A percentile compares a stretch with the other conserved stretches of the same genome.
Conservation (phyloP, 2,113 vertebrate species). For the Actenoides lindsayi region DNA sequence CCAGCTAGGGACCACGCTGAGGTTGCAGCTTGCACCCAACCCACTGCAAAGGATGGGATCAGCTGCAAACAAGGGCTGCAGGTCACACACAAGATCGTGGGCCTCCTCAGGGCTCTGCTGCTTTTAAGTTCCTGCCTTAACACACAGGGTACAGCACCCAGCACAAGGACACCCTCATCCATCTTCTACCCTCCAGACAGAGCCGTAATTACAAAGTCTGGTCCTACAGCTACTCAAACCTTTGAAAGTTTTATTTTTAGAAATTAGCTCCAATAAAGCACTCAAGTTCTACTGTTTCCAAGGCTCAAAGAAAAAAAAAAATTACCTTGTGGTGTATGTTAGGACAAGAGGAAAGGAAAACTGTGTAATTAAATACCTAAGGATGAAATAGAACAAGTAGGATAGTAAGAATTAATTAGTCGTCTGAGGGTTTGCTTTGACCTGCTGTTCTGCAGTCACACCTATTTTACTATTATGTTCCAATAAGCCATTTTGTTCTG, state of each 20-base stretch:
- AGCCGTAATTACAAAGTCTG: neutral
- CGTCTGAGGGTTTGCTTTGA: constrained; percentile 54
- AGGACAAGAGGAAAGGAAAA: constrained; percentile 52
- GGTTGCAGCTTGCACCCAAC: neutral
- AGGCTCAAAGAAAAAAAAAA: constrained; percentile 31
- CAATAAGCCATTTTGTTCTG: constrained; percentile 64
- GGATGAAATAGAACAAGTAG: constrained; percentile 32
- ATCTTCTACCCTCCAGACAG: neutral
- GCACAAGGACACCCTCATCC: neutral
- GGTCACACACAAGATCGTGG: neutral
- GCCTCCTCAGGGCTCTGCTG: neutral
- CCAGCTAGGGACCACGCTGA: neutral
- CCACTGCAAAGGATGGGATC: neutral
- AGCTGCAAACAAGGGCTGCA: neutral
- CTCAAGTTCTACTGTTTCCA: neutral
- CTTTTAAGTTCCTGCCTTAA: neutral
- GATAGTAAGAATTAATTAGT: constrained; percentile 50
- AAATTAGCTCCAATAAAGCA: neutral
- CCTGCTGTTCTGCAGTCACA: constrained; percentile 18
- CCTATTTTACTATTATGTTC: constrained; percentile 46
- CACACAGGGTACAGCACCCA: neutral
- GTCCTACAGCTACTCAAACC: neutral
- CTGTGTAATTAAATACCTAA: constrained; percentile 58
- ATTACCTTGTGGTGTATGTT: neutral
- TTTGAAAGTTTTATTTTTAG: constrained; percentile 36